These are phyloP conservation scores for Lasius fuliginosus DNA, from an alignment of 2,888 invertebrate genomes.

Conservation along the genomic window DNA sequence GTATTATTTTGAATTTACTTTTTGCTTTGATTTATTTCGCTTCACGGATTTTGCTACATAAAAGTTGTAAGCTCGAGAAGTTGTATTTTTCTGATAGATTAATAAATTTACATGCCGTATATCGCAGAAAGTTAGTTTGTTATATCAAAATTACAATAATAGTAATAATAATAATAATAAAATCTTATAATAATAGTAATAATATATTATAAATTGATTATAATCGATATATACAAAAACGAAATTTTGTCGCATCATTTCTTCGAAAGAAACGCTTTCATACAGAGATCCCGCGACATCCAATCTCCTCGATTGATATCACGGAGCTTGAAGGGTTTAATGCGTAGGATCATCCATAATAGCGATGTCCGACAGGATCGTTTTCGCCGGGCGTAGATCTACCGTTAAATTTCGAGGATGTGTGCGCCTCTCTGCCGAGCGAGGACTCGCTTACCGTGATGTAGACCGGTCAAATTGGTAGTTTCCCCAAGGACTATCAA, in stretches of 20 bases:
- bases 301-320: constrained; percentile 25
- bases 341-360: constrained; percentile 17
- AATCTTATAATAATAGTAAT: neutral
- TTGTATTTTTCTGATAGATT: neutral
- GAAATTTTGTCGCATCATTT: neutral
- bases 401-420: constrained; percentile 28
- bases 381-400: neutral
- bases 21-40: neutral
- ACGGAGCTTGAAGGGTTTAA: constrained; percentile 1
- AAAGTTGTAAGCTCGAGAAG: neutral
- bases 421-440: constrained; percentile 8
- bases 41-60: neutral
- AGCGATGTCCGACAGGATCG: constrained; percentile 18
- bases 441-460: constrained; percentile 38
- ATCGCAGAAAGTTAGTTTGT: neutral
- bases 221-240: neutral
- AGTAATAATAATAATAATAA: neutral
- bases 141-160: neutral
- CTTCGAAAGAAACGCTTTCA: neutral
- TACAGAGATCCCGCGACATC: neutral
- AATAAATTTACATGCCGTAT: neutral
- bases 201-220: neutral
- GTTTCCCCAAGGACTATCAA: constrained; percentile 21
- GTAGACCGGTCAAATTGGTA: constrained; percentile 45
- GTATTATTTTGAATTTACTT: neutral